Percentiles rank a stretch among this genome's conserved stretches.
phyloP scores from a whole-genome alignment of 1,140 invertebrate genomes.

The Drosophila kepulauana region DNA sequence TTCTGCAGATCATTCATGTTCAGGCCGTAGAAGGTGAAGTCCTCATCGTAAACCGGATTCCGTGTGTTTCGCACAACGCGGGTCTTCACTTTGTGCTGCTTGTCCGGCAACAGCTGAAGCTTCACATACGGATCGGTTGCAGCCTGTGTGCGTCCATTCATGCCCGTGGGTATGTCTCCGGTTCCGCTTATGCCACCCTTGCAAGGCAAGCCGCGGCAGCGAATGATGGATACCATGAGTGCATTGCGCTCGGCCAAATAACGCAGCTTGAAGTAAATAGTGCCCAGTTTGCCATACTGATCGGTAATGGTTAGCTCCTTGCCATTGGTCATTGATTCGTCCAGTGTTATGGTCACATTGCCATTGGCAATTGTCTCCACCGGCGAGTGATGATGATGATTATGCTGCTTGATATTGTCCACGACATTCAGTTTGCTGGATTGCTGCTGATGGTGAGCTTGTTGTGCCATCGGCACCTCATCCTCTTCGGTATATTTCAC shows the following conservation, averaged over 20 bases:
- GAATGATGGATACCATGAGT: conserved; percentile 95
- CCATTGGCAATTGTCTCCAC: conserved; percentile 73
- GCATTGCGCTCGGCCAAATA: conserved; percentile 96
- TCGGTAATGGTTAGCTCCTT: conserved; percentile 85
- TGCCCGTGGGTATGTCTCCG: conserved; percentile 76
- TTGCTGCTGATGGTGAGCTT: conserved; percentile 42
- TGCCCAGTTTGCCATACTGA: conserved; percentile 89
- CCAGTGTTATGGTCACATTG: conserved; percentile 82
- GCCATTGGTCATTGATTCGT: conserved; percentile 70
- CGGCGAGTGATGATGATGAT: conserved; percentile 82
- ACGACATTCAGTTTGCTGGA: conserved; percentile 61
- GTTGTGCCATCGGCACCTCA: conserved; percentile 54
- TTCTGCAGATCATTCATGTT: conserved; percentile 92
- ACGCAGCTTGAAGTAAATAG: conserved; percentile 94
- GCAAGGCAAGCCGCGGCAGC: conserved; percentile 93
- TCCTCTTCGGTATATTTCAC: conserved; percentile 80
- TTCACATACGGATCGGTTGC: conserved; percentile 97
- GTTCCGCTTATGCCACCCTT: conserved; percentile 87
- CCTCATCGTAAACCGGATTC: conserved; percentile 97
- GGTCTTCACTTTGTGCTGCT: conserved; percentile 98
- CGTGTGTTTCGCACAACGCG: conserved; percentile 95
- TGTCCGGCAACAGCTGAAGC: conserved; percentile 96
- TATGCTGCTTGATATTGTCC: conserved; percentile 46
- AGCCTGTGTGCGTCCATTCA: conserved; percentile 84
- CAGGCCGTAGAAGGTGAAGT: conserved; percentile 98